A percentile compares a stretch with the other conserved stretches of the same genome.
phyloP scores from a whole-genome alignment of 2,888 invertebrate species.

The Drosophila kanekoi region DNA sequence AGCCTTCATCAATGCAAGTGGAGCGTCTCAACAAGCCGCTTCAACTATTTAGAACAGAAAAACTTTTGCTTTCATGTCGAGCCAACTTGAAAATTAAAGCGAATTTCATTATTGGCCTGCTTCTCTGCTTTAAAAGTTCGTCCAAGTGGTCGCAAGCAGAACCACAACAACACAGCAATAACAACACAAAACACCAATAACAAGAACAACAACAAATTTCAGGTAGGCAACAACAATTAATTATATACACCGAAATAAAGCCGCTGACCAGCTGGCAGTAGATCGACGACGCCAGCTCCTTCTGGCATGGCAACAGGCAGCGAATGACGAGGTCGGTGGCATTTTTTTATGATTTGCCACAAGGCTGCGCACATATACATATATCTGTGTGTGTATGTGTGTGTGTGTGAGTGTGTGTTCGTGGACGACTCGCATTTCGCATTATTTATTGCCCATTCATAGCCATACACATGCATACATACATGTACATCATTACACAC shows the following conservation, averaged over 20 bases:
- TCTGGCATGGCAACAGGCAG: conserved; percentile 55
- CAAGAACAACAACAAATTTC: conserved; percentile 34
- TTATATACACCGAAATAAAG: conserved; percentile 71
- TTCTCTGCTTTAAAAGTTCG: conserved; percentile 39
- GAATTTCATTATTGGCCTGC: conserved; percentile 59
- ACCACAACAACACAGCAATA: conserved; percentile 5
- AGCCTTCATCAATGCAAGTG: conserved; percentile 68
- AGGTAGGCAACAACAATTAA: conserved; percentile 73
- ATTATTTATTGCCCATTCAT: conserved; percentile 48
- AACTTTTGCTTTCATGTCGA: conserved; percentile 74
- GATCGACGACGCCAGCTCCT: conserved; percentile 7
- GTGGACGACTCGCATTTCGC: conserved; percentile 29
- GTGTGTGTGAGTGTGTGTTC: conserved; percentile 8
- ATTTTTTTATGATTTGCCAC: conserved; percentile 69
- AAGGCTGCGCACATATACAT: conserved; percentile 18
- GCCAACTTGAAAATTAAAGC: conserved; percentile 63
- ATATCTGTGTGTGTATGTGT: not conserved
- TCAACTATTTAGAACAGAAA: conserved; percentile 32
- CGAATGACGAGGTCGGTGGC: conserved; percentile 38
- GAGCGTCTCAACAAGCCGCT: conserved; percentile 50
- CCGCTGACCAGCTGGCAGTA: conserved; percentile 46
- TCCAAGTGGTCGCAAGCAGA: conserved; percentile 1
- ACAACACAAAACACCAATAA: not conserved
- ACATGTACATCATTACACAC: conserved; percentile 2
- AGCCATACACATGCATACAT: conserved; percentile 4